Conservation (phyloP, 2,113 vertebrate genomes). For the Corythoichthys intestinalis region DNA sequence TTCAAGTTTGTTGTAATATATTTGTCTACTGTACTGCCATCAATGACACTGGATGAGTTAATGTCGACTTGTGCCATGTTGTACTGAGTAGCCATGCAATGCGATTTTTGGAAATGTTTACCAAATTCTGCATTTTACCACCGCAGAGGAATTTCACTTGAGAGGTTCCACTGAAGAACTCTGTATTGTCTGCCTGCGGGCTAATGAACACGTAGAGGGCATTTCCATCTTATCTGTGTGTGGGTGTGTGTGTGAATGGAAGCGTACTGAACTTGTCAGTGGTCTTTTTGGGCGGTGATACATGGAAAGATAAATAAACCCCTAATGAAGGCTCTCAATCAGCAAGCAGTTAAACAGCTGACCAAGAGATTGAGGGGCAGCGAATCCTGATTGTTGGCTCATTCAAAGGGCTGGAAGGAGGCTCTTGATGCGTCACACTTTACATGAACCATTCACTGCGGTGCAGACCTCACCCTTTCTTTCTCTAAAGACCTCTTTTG, state of each 20-base stretch:
- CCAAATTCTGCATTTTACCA: no score
- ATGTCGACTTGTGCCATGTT: no score
- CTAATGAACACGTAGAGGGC: no score
- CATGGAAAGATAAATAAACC: constrained; percentile 63
- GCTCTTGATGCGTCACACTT: constrained; percentile 52
- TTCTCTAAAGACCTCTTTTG: constrained; percentile 46
- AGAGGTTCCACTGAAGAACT: no score
- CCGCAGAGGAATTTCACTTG: no score
- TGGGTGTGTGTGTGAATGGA: constrained; percentile 4
- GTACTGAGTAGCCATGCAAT: no score
- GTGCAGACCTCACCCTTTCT: constrained; percentile 43
- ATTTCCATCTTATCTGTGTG: constrained; percentile 2
- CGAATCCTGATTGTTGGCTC: constrained; percentile 50
- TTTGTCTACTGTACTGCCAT: no score
- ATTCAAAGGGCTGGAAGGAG: constrained; percentile 49
- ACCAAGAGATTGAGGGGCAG: constrained; percentile 52
- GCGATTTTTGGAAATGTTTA: no score
- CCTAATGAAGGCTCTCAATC: constrained; percentile 71
- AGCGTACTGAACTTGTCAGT: constrained; percentile 50
- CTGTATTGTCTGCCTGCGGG: no score
- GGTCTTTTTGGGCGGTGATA: constrained; percentile 48
- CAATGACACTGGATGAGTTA: no score
- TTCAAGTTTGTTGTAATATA: no score
- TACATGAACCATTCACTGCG: constrained; percentile 59
- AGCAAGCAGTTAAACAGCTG: constrained; percentile 65